Evolutionary conservation across 2,113 vertebrate genomes (phyloP), one percentile per base, ranked within the genome.

Genomic region (Taurulus bubalis): DNA sequence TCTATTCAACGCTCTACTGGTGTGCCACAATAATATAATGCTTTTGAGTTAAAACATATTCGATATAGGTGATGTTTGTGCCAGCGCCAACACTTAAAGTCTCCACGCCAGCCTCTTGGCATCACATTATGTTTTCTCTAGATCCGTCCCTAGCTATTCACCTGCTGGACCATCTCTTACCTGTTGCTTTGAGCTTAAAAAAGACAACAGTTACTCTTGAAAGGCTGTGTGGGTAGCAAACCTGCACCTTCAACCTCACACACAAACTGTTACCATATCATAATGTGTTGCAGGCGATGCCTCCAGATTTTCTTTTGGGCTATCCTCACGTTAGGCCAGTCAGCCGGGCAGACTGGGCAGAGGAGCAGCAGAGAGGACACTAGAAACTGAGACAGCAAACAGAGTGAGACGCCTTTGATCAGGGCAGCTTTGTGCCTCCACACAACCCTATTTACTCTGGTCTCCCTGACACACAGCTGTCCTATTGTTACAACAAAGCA

Each of bases 391-490:
- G 87, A 90, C 91, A 77, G 68, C 79, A 79, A 85, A 82, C 88
- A 55, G 82, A 76, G 75, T 83, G 87, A 77, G 85, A 72, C 62
- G 62, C 56, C 90, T 93, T 91, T 92, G 91, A 93, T 92, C 85
- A 87, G 55, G 67, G 71, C 82, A 76, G 74, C 90, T 91, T 80
- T 74, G 87, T 78, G 80, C 86, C 87, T 80, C 84, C 80, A 91
- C 87, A 92, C 87, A 87, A 76, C 65, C 82, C 84, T 86, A 86
- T 91, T 90, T 86, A 88, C 86, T 78, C 64, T 83, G 80, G 70
- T 84, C 75, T 83, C 80, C 42, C 76, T 79, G 83, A 70, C 83
- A 86, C 90, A 91, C 87, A 87, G 87, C 86, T 77, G 77, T 77
- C 80, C 75, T 14, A 53, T 87, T 89, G 87, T 91, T 81, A 74